Evolutionary conservation across 2,888 invertebrate genomes (phyloP), one percentile per base, ranked within the genome.

Genomic region (Atrina japonica): DNA sequence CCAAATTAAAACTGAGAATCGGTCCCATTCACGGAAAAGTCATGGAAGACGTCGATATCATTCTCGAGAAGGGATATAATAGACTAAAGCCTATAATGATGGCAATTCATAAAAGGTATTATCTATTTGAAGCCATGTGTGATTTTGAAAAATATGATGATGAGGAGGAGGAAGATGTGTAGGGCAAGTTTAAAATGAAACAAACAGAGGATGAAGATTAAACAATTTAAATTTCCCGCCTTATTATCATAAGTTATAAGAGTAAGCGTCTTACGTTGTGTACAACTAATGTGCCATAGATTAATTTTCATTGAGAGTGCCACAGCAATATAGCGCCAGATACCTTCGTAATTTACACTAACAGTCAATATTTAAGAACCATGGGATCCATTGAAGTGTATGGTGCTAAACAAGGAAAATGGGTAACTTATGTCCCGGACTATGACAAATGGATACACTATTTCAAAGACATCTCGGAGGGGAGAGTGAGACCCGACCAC

Each of bases 71-170:
- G 16, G 47, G 21, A 6, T 47, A 47, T 47, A n/a, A 47, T 16
- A 47, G 47, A 47, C 21, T 9, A n/a, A 47, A n/a, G 35, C 3
- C 16, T 5, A 47, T 47, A 5, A 47, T 9, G 16, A 47, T 47
- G 47, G 5, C 47, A 47, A 6, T 47, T 16, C 47, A 47, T 47
- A 21, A 47, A 47, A 47, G 21, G 47, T 21, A n/a, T 9, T 47
- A 47, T 47, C 47, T 47, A 9, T 47, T 47, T 47, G 16, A 47
- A 47, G 47, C 47, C 47, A 47, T 21, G 21, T 47, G 47, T 6
- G 47, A 16, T 47, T 47, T 47, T 21, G 16, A n/a, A 6, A 47
- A 16, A 47, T 47, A 47, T n/a, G 47, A 47, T 3, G 41, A 41
- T 11, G 14, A 41, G 9, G 41, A 41, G 41, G 9, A 9, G 9